These are phyloP conservation scores for Eubasilissa regina DNA, from an alignment of 1,140 invertebrate species.

Conservation along the genomic window DNA sequence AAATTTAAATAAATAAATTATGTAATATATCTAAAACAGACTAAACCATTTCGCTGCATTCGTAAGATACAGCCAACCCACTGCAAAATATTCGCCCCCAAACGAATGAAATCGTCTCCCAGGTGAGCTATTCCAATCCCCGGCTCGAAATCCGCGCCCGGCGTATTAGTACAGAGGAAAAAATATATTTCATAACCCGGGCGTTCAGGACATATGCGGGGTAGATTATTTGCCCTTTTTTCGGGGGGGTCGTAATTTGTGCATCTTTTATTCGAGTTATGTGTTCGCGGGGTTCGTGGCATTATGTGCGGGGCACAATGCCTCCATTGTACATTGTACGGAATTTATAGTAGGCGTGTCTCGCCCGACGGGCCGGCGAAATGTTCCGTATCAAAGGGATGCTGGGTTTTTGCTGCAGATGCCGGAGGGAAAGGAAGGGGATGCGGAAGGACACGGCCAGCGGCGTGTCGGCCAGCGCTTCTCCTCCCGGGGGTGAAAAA, in stretches of 20 bases:
- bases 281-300: not conserved
- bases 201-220: not conserved
- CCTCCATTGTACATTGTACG: slow-evolving; percentile 35
- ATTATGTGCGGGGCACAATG: slow-evolving; percentile 35
- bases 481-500: not conserved
- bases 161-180: not conserved
- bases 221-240: not conserved
- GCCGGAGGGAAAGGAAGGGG: not conserved
- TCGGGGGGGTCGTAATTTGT: not conserved
- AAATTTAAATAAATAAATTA: no score
- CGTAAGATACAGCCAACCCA: not conserved
- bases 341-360: slow-evolving; percentile 43
- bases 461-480: not conserved
- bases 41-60: no score
- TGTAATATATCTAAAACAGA: no score
- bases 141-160: not conserved
- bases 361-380: not conserved
- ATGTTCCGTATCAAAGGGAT: slow-evolving; percentile 12
- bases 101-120: slow-evolving; percentile 2
- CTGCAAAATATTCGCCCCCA: slow-evolving; percentile 5
- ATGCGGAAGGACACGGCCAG: not conserved
- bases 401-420: slow-evolving; percentile 15
- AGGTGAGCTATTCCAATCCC: not conserved
- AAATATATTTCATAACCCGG: not conserved
- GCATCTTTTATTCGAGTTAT: not conserved